Conservation (phyloP, 2,797 vertebrate species). For the Ceyx erithaca region DNA sequence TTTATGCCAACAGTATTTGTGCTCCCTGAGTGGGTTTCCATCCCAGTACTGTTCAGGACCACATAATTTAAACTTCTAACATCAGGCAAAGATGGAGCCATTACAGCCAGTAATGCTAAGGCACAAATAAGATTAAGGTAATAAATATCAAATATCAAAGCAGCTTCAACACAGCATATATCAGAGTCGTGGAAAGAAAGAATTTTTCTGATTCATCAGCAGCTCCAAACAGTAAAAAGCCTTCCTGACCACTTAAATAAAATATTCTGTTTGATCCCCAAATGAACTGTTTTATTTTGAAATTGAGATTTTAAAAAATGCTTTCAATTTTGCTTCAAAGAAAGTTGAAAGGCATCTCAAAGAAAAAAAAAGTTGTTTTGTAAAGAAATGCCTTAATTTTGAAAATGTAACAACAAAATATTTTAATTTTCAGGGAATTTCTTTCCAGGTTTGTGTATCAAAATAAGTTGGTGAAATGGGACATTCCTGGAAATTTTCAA, state of each 20-base stretch:
- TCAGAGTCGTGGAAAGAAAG: constrained; percentile 33
- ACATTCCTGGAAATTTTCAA: constrained; percentile 1
- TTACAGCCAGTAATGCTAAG: constrained; percentile 16
- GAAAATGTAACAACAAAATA: not conserved
- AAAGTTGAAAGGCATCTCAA: constrained; percentile 5
- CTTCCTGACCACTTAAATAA: constrained; percentile 52
- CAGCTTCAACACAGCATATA: constrained; percentile 46
- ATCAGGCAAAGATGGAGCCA: constrained; percentile 37
- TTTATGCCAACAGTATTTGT: not conserved
- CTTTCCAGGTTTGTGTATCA: not conserved
- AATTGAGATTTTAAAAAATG: constrained; percentile 55
- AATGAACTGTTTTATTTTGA: constrained; percentile 46
- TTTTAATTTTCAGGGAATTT: constrained; percentile 1
- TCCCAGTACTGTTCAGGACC: not conserved
- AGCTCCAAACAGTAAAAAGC: constrained; percentile 53
- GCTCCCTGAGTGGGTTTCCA: not conserved
- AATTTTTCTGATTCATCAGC: constrained; percentile 50
- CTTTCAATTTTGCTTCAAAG: constrained; percentile 64
- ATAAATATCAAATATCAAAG: constrained; percentile 70
- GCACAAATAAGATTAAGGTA: constrained; percentile 66
- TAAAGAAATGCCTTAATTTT: constrained; percentile 24
- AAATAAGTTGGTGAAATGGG: not conserved
- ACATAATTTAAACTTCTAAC: constrained; percentile 18
- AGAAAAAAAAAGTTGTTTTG: not conserved
- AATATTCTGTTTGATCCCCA: constrained; percentile 50